Conservation (phyloP, 1,140 invertebrate species). For the Hyles vespertilio region DNA sequence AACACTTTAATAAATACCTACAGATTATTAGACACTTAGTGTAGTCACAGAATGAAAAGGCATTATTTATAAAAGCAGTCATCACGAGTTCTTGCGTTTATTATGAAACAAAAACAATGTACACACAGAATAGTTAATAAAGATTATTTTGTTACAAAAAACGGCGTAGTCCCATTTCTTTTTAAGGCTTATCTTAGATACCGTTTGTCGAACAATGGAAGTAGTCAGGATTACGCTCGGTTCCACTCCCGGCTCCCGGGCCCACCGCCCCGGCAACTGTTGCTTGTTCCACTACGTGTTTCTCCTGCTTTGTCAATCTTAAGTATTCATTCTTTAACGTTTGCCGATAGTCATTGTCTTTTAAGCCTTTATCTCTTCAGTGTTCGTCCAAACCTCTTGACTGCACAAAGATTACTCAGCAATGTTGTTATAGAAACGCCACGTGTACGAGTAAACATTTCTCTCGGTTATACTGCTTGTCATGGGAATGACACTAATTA, state of each 20-base stretch:
- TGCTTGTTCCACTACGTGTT: not conserved
- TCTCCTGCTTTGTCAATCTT: not conserved
- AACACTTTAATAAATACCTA: no score
- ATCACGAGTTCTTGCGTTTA: no score
- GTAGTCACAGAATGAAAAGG: no score
- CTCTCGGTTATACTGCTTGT: not conserved
- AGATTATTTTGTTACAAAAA: slow-evolving; percentile 33
- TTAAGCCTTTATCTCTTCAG: no score
- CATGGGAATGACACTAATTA: slow-evolving; percentile 3
- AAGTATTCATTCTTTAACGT: not conserved
- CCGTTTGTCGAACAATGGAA: slow-evolving; percentile 37
- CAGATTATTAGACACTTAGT: no score
- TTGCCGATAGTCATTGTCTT: not conserved
- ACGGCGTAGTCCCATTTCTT: slow-evolving; percentile 26
- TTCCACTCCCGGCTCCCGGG: slow-evolving; percentile 22
- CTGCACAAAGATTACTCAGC: no score
- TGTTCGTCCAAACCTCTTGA: no score
- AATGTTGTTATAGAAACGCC: no score
- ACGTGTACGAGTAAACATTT: no score
- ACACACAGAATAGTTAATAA: slow-evolving; percentile 21
- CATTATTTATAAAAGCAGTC: no score
- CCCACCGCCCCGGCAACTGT: slow-evolving; percentile 1
- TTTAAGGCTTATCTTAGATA: slow-evolving; percentile 44
- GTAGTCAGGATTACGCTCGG: slow-evolving; percentile 29
- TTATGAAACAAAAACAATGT: not conserved